A percentile compares a stretch with the other conserved stretches of the same genome.
Conservation (phyloP, 1,140 invertebrate genomes). For the Sminthurinus signatus region DNA sequence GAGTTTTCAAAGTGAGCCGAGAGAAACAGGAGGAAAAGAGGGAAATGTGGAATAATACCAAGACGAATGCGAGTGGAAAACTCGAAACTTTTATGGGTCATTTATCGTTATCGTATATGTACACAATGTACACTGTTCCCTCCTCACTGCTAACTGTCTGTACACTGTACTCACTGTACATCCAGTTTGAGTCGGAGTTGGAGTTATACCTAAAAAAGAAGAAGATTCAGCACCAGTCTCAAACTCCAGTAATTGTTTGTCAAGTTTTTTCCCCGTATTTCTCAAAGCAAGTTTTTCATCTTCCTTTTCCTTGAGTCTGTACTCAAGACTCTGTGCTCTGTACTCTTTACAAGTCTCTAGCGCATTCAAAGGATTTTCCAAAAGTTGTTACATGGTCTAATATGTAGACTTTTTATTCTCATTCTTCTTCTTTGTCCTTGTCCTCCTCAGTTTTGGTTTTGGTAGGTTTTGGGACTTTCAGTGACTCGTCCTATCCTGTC, state of each 20-base stretch:
- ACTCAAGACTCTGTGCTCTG: no score
- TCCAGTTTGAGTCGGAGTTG: no score
- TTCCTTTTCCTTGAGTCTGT: background rate
- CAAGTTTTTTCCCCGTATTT: slow-evolving; percentile 1
- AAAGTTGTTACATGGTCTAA: no score
- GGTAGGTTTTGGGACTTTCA: no score
- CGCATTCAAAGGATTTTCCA: no score
- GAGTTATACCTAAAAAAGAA: background rate
- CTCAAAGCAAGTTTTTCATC: background rate
- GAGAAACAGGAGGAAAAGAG: background rate
- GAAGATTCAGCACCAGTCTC: background rate
- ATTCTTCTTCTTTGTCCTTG: background rate
- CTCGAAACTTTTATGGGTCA: background rate
- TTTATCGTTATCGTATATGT: background rate
- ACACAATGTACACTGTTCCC: background rate
- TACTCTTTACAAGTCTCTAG: background rate
- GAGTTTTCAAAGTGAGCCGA: background rate
- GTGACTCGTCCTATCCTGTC: no score
- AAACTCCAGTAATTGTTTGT: background rate
- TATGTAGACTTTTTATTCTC: no score
- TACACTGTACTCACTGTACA: no score
- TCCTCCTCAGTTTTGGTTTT: no score
- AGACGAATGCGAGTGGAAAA: no score
- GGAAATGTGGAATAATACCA: no score
- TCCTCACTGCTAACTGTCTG: no score